Percentiles rank a stretch among this genome's conserved stretches.
These are phyloP conservation scores for Psittacus erithacus DNA, from an alignment of 2,113 vertebrate species.

Conservation along the genomic window DNA sequence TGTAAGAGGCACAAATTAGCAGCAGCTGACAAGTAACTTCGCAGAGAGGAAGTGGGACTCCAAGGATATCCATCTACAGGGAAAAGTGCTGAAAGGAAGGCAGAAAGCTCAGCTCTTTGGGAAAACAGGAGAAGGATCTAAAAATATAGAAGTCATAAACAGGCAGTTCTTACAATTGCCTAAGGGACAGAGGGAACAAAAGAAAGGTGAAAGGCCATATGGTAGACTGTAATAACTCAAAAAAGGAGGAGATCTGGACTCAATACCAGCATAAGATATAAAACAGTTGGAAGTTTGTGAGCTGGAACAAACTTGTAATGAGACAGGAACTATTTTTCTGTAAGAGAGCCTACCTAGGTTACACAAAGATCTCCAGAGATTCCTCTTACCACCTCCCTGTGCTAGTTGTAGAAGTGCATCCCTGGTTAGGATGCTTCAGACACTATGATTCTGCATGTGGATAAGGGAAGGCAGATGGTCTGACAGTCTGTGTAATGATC, in stretches of 20 bases:
- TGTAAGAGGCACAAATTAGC: background rate
- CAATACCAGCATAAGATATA: background rate
- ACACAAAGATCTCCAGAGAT: background rate
- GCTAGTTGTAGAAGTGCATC: background rate
- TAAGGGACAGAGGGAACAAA: background rate
- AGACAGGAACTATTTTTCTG: background rate
- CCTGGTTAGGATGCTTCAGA: background rate
- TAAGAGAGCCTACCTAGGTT: background rate
- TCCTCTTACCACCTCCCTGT: background rate
- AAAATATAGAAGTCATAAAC: background rate
- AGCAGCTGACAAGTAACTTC: background rate
- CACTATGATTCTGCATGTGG: background rate
- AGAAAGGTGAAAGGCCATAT: background rate
- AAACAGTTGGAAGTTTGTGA: background rate
- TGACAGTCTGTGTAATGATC: background rate
- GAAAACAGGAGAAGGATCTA: background rate
- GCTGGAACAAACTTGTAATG: background rate
- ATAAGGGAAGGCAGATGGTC: slow-evolving; percentile 6
- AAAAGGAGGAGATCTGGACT: background rate
- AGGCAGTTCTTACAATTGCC: background rate
- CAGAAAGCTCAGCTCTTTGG: background rate
- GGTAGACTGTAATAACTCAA: background rate
- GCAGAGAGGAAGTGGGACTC: background rate
- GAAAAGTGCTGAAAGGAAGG: background rate
- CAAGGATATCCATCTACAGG: background rate